phyloP scores from a whole-genome alignment of 1,140 invertebrate species.

The Platorchestia sp. region DNA sequence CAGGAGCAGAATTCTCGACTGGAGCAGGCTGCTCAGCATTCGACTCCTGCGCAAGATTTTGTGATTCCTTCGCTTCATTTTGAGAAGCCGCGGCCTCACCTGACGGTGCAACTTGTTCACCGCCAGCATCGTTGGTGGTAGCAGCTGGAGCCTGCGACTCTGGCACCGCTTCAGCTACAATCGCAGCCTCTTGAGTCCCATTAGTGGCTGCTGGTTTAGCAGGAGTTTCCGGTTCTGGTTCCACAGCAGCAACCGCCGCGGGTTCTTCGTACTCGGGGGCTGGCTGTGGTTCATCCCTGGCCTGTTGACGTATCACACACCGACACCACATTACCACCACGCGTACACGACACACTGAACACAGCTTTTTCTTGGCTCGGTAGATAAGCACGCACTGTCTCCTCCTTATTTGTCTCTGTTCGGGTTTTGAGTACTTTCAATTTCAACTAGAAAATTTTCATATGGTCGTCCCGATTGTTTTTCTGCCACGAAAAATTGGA shows the following conservation, averaged over 20 bases:
- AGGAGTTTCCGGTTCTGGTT: conserved; percentile 41
- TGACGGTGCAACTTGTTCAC: neutral
- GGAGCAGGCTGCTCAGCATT: too few relatives aligned
- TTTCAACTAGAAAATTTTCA: neutral
- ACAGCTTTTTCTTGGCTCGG: neutral
- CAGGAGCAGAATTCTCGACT: too few relatives aligned
- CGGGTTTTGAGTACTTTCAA: neutral
- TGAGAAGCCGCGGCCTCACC: too few relatives aligned
- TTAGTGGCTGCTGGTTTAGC: conserved; percentile 56
- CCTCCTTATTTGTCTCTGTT: neutral
- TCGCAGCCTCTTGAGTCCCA: neutral
- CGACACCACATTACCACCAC: neutral
- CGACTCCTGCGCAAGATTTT: neutral
- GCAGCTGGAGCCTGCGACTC: neutral
- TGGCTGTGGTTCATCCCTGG: neutral
- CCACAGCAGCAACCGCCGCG: conserved; percentile 42
- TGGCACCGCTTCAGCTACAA: conserved; percentile 3
- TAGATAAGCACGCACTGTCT: neutral
- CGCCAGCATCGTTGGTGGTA: neutral
- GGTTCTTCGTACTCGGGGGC: neutral
- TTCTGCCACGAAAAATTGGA: neutral
- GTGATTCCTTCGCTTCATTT: too few relatives aligned
- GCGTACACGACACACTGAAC: neutral
- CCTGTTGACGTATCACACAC: conserved; percentile 36
- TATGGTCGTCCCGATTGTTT: neutral